Base-by-base conservation (phyloP, 2,888 invertebrate genomes). In the Melipona bicolor region DNA sequence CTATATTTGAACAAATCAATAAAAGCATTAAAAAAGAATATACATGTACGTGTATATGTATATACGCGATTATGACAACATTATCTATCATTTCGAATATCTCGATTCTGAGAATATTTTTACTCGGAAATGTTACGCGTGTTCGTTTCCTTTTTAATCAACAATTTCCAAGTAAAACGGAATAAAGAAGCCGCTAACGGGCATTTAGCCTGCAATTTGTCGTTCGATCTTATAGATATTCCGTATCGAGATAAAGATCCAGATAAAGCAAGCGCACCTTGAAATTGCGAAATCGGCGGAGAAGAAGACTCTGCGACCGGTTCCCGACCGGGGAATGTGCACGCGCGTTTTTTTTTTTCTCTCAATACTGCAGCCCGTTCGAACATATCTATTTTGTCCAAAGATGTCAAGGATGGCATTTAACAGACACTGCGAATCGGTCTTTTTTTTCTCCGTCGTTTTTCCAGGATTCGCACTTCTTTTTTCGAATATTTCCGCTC, bases 401-500 rank as follows among this genome's bases (percentile, higher is more conserved):
- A 82, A 73, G 77, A 79, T 86, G 85, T 85, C 85, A 85, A 86
- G 86, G 86, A 84, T 84, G 72, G 56, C 67, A 62, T 79, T 72
- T 80, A 59, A 78, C 52, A 71, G 79, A 52, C 43, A 65, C 19
- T 43, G 50, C 49, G 56, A 71, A 62, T 83, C 21, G 36, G 21
- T 71, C 72, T 80, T 80, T 77, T 72, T 80, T 71, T 36, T 24
- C 62, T n/a, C 61, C 27, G 62, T 54, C 77, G 49, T 24, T 19
- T 59, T 49, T 27, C 19, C 17, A 15, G 19, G 43, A 19, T 49
- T 27, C 24, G 24, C 43, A 0, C 32, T 32, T 32, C 32, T 32
- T 32, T 32, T 1, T 32, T 32, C 32, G 32, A 32, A 4, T 4
- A 11, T 4, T 13, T n/a, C 15, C 59, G 17, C n/a, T n/a, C n/a